Base-by-base conservation (phyloP, 2,797 vertebrate genomes). In the Rhinoraja longicauda region DNA sequence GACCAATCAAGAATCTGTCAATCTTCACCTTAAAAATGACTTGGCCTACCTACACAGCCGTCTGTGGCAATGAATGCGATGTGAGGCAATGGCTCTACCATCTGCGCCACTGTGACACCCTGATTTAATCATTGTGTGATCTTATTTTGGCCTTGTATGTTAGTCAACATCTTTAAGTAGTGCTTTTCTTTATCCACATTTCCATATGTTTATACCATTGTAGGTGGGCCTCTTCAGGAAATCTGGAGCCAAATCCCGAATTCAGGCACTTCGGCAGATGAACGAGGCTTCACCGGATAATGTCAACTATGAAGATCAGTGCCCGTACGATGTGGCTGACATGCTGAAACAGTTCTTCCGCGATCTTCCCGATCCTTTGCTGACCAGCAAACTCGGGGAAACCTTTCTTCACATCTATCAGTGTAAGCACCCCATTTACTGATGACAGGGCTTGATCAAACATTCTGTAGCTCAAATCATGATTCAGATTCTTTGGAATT, bases 321-420 rank as follows among this genome's bases (percentile, higher is more conserved):
- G 98, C 0, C 98, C 99, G 0, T 99, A 99, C 0, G 99, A 99
- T 62, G 98, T 99, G 94, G 99, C 99, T 0, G 99, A 99, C 94
- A 99, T 99, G 99, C 97, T 99, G 93, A 99, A 99, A 93, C 99
- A 99, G 94, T 99, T 99, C 95, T 99, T 99, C 96, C 97, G 99
- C 93, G 99, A 99, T 95, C 96, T 99, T 53, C 99, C 99, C 0
- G 99, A 99, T 93, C 98, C 99, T 6, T 97, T 99, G 29, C 98
- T 99, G 94, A 99, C 98, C 93, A 99, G 97, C 96, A 99, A 99
- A 94, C 96, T 99, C 59, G 98, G 98, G 67, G 98, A 99, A 95
- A 99, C 98, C 93, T 99, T 99, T 94, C 98, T 99, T 77, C 98
- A 99, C 93, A 99, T 99, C 94, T 99, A 99, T 93, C 99, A 99